Evolutionary conservation across 2,888 invertebrate genomes (phyloP).

Genomic region (Yponomeuta evonymella): DNA sequence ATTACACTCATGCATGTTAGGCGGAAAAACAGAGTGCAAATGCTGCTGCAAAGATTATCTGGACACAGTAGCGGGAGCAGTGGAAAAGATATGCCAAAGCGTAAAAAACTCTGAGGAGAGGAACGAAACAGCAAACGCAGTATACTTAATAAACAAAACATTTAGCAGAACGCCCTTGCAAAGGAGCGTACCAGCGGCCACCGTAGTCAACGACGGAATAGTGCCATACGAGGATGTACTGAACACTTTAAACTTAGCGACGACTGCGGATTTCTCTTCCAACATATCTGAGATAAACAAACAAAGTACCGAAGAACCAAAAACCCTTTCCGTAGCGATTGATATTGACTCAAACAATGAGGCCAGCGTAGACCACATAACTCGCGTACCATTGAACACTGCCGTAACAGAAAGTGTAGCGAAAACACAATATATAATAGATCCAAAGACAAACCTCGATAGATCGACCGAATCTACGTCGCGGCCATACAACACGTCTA

Average conservation of each 20-base stretch:
- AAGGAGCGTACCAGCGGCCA: not conserved
- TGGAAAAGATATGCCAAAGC: not conserved
- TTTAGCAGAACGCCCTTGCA: not conserved
- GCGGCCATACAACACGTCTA: not conserved
- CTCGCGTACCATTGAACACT: not conserved
- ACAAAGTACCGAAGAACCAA: not conserved
- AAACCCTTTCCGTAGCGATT: not conserved
- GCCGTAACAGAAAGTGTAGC: no score
- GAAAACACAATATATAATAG: no score
- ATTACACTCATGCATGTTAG: not conserved
- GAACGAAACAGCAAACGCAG: not conserved
- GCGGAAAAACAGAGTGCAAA: not conserved
- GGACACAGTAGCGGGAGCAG: not conserved
- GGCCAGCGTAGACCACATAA: not conserved
- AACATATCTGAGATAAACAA: no score
- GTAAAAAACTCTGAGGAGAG: not conserved
- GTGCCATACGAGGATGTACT: not conserved
- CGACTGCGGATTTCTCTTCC: not conserved
- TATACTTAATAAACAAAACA: not conserved
- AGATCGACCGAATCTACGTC: not conserved
- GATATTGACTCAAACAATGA: not conserved
- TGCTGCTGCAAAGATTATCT: not conserved
- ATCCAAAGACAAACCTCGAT: not conserved
- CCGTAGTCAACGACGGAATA: not conserved
- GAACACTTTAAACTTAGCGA: not conserved